A percentile compares a stretch with the other conserved stretches of the same genome.
Evolutionary conservation across 1,140 invertebrate genomes (phyloP).

Genomic region (Lerema accius): DNA sequence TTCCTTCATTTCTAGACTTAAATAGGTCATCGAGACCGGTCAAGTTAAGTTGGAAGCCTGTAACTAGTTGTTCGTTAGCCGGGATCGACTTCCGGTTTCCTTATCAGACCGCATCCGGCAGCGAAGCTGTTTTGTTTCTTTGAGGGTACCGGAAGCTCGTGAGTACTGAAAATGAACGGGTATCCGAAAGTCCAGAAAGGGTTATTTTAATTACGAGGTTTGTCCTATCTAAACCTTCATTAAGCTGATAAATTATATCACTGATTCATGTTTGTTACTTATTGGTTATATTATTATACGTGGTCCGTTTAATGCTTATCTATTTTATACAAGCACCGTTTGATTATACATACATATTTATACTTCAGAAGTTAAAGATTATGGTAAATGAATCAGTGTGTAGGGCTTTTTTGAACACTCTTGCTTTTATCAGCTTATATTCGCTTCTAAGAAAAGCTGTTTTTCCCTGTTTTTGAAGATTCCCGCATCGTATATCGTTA

Average conservation of each 20-base stretch:
- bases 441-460: background rate
- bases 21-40: background rate
- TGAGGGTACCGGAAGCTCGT: slow-evolving; percentile 6
- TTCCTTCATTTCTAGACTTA: slow-evolving; percentile 2
- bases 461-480: background rate
- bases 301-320: too few relatives aligned
- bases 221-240: background rate
- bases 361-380: too few relatives aligned
- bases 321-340: too few relatives aligned
- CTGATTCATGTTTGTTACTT: too few relatives aligned
- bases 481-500: slow-evolving; percentile 5
- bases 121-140: slow-evolving; percentile 27
- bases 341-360: too few relatives aligned
- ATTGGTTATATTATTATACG: too few relatives aligned
- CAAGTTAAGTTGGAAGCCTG: slow-evolving; percentile 6
- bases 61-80: slow-evolving; percentile 31
- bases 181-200: slow-evolving; percentile 9
- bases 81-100: slow-evolving; percentile 27
- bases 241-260: too few relatives aligned
- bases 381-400: too few relatives aligned
- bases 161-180: slow-evolving; percentile 8
- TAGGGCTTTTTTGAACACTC: too few relatives aligned
- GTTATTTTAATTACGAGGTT: background rate
- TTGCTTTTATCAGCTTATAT: background rate
- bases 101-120: slow-evolving; percentile 26